Evolutionary conservation across 2,888 invertebrate genomes (phyloP).

Genomic region (Hirtodrosophila trivittata): DNA sequence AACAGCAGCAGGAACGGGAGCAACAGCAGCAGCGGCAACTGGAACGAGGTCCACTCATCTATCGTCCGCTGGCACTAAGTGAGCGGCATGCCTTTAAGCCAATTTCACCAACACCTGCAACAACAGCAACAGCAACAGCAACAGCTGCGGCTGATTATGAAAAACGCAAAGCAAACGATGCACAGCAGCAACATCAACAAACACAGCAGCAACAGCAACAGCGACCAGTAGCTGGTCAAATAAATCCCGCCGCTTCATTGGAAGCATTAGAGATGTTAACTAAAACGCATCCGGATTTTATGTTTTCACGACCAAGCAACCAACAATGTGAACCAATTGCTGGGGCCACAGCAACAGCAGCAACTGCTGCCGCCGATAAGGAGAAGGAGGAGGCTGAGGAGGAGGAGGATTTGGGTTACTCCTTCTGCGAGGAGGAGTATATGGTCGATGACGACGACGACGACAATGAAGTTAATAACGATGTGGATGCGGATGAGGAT

Average conservation of each 20-base stretch:
- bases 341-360: constrained; percentile 55
- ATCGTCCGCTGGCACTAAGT: constrained; percentile 77
- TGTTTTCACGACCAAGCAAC: constrained; percentile 62
- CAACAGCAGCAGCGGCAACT: constrained; percentile 45
- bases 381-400: constrained; percentile 79
- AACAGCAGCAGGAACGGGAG: constrained; percentile 53
- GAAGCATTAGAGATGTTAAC: constrained; percentile 79
- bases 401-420: constrained; percentile 79
- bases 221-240: constrained; percentile 27
- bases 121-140: constrained; percentile 28
- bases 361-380: constrained; percentile 18
- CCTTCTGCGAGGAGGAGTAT: constrained; percentile 77
- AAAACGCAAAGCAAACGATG: constrained; percentile 32
- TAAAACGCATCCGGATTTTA: constrained; percentile 75
- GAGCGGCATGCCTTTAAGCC: constrained; percentile 83
- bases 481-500: constrained; percentile 17
- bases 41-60: constrained; percentile 73
- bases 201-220: constrained; percentile 13
- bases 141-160: constrained; percentile 18
- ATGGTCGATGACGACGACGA: constrained; percentile 41
- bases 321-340: constrained; percentile 53
- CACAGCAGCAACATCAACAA: constrained; percentile 11
- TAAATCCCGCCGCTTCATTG: constrained; percentile 79
- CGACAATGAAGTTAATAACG: constrained; percentile 16
- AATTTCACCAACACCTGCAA: constrained; percentile 77